Conservation (phyloP, 2,797 vertebrate genomes). For the Rallus crepitans region DNA sequence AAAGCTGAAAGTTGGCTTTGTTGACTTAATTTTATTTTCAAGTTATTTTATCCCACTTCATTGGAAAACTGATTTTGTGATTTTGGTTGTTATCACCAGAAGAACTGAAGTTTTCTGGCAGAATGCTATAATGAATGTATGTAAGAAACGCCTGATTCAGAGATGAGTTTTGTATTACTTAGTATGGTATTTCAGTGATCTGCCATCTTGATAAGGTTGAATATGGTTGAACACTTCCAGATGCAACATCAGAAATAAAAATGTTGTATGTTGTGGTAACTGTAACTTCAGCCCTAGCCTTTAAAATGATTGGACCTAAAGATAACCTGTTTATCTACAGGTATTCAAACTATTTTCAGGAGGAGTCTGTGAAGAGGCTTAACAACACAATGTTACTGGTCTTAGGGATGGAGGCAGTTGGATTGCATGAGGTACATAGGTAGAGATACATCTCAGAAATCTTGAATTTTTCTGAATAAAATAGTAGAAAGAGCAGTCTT, state of each 20-base stretch:
- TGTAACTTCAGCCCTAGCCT: neutral
- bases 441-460: neutral
- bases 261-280: rapidly evolving
- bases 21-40: neutral
- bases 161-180: neutral
- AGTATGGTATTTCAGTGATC: neutral
- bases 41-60: rapidly evolving
- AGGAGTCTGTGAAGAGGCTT: neutral
- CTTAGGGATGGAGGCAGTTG: neutral
- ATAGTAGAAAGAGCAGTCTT: neutral
- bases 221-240: neutral
- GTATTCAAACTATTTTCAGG: neutral
- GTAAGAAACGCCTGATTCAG: neutral
- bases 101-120: neutral
- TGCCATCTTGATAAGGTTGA: neutral
- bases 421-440: rapidly evolving
- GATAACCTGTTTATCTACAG: neutral
- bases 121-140: neutral
- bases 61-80: neutral
- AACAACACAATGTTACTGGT: rapidly evolving
- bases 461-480: neutral
- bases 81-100: neutral
- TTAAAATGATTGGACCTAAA: neutral
- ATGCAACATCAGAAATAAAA: neutral
- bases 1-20: neutral